phyloP scores from a whole-genome alignment of 1,140 invertebrate genomes.

The Lepidurus couesii region DNA sequence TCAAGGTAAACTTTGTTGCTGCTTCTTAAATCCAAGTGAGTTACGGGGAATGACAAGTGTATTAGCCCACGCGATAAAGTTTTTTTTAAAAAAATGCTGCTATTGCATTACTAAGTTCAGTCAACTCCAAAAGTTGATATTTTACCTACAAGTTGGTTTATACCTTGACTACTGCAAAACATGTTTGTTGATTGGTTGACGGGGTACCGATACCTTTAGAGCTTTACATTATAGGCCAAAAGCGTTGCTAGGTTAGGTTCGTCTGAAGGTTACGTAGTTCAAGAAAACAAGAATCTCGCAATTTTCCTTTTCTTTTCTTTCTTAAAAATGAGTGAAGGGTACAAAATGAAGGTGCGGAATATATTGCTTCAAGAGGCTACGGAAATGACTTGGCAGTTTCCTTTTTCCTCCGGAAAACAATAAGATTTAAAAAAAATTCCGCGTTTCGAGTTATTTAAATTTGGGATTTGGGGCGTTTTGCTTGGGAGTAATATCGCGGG shows the following conservation, averaged over 20 bases:
- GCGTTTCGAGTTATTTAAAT: neutral
- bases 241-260: neutral
- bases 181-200: neutral
- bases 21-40: too few relatives aligned
- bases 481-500: neutral
- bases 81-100: too few relatives aligned
- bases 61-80: too few relatives aligned
- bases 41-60: too few relatives aligned
- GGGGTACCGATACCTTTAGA: neutral
- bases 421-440: neutral
- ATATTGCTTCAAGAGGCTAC: too few relatives aligned
- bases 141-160: neutral
- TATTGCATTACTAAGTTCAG: too few relatives aligned
- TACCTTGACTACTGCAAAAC: conserved; percentile 2
- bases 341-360: too few relatives aligned
- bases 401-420: neutral
- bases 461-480: conserved; percentile 19
- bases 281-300: too few relatives aligned
- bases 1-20: too few relatives aligned
- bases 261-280: neutral
- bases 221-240: neutral
- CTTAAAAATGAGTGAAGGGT: too few relatives aligned
- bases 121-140: too few relatives aligned
- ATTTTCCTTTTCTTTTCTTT: too few relatives aligned
- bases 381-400: neutral